Evolutionary conservation across 2,888 invertebrate genomes (phyloP), one percentile per base, ranked within the genome.

Genomic region (Drosophila putrida): DNA sequence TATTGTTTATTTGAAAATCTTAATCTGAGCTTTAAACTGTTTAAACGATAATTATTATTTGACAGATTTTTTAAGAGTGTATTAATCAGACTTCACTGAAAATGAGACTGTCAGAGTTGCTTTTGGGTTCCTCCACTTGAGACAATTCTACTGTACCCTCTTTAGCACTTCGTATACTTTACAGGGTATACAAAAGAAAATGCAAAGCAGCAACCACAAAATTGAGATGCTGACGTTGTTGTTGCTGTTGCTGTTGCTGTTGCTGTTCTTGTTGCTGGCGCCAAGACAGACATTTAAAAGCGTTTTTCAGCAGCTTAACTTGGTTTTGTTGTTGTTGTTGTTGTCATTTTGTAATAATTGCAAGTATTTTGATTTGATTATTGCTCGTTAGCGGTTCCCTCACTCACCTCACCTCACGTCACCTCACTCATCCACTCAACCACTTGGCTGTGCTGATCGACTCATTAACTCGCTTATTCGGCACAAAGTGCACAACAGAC

Each of bases 351-450:
- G 61, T 71, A 70, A 80, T 84, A 80, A 82, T 87, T 69, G 75
- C 78, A 87, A 80, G 85, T 80, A 80, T 85, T 81, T 79, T 85
- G 85, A 85, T 85, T 85, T 88, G 88, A 85, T 85, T 85, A 88
- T 88, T 82, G 85, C 85, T 85, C 85, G 88, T 85, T 85, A 85
- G 88, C 85, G 62, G 25, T 33, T 57, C 58, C 50, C 38, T 36
- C 36, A 6, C 44, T 50, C 41, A 20, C 6, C 25, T 10, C 27
- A 13, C 27, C 8, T 20, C 27, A 39, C 41, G 1, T n/a, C 44
- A 35, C n/a, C 10, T 6, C 28, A 38, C 54, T 50, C 54, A 53
- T 15, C 51, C 51, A 66, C 74, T 63, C 71, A 68, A 43, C 57
- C 53, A 36, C 53, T 54, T 20, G 35, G 35, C 13, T 44, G 13